Percentiles rank a stretch among this genome's conserved stretches.
These are phyloP conservation scores for Chiloscyllium plagiosum DNA, from an alignment of 2,113 vertebrate species.

Conservation along the genomic window DNA sequence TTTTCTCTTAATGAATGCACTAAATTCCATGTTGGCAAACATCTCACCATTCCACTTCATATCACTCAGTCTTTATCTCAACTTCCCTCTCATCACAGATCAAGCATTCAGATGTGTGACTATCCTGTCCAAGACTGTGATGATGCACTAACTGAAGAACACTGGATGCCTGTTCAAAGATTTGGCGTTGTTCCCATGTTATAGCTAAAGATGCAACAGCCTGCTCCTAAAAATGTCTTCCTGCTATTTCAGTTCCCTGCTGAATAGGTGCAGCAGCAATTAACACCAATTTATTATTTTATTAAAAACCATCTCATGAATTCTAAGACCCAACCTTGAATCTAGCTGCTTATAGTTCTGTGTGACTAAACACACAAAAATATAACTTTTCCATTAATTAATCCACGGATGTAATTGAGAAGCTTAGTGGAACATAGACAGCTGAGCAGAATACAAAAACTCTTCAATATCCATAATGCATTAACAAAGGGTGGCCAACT, in stretches of 20 bases:
- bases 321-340: not conserved
- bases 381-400: constrained; percentile 10
- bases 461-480: not conserved
- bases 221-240: not conserved
- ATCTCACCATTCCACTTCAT: not conserved
- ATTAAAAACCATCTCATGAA: not conserved
- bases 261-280: not conserved
- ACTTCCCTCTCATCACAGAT: not conserved
- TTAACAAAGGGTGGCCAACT: not conserved
- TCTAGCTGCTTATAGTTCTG: not conserved
- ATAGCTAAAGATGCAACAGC: not conserved
- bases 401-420: not conserved
- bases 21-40: not conserved
- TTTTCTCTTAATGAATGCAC: not conserved
- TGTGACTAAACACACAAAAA: not conserved
- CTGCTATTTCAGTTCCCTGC: not conserved
- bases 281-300: not conserved
- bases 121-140: not conserved
- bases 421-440: not conserved
- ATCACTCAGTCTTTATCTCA: not conserved
- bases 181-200: not conserved
- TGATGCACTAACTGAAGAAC: not conserved
- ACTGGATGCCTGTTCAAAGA: not conserved
- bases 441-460: not conserved
- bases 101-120: not conserved